Conservation (phyloP, 2,888 invertebrate genomes). For the Ophonus ardosiacus region DNA sequence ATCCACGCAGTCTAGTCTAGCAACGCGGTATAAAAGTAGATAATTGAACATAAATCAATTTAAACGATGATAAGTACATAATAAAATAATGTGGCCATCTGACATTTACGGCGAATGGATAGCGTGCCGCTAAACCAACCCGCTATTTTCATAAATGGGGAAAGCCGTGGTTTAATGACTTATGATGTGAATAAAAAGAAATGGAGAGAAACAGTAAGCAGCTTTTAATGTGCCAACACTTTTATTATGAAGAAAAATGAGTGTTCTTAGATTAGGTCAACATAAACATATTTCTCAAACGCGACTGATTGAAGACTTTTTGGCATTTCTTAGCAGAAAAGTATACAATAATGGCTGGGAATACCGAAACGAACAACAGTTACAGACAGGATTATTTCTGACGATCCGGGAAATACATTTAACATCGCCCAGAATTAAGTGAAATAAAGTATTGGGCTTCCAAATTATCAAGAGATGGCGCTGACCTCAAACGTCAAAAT, state of each 20-base stretch:
- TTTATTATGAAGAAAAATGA: not conserved
- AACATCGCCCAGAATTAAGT: too few relatives aligned
- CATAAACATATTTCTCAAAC: too few relatives aligned
- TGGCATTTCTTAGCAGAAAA: too few relatives aligned
- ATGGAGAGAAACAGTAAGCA: not conserved
- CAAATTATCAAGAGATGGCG: too few relatives aligned
- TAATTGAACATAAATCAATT: slow-evolving; percentile 17
- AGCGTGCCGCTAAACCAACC: slow-evolving; percentile 12
- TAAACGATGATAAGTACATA: slow-evolving; percentile 21
- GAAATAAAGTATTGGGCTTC: too few relatives aligned
- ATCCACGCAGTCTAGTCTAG: not conserved
- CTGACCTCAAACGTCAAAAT: too few relatives aligned
- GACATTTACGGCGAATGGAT: not conserved
- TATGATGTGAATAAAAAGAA: slow-evolving; percentile 9
- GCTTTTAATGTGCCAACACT: not conserved
- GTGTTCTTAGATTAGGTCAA: too few relatives aligned
- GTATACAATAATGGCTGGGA: too few relatives aligned
- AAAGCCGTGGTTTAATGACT: slow-evolving; percentile 23
- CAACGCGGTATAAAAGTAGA: not conserved
- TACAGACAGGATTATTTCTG: too few relatives aligned
- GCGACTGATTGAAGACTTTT: too few relatives aligned
- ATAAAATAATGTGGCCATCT: slow-evolving; percentile 13
- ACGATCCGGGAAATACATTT: too few relatives aligned
- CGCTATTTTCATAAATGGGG: slow-evolving; percentile 15
- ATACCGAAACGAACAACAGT: too few relatives aligned